These are phyloP conservation scores for Maniola hyperantus DNA, from an alignment of 2,888 invertebrate species.

Conservation along the genomic window DNA sequence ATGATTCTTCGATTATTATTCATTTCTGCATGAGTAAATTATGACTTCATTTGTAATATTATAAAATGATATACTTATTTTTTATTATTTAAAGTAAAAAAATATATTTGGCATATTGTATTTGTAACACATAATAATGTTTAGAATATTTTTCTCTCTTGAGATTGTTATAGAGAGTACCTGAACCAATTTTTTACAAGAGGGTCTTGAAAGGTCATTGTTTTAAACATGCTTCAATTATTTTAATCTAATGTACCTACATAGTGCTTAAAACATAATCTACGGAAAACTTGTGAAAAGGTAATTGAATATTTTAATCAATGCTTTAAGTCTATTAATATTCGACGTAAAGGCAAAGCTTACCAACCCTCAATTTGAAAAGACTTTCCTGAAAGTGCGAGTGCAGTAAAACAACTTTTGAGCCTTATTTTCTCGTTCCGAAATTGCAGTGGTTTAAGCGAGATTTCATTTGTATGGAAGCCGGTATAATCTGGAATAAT, in stretches of 20 bases:
- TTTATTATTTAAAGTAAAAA: too few relatives aligned
- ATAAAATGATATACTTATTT: too few relatives aligned
- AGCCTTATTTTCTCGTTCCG: constrained; percentile 79
- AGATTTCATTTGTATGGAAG: constrained; percentile 82
- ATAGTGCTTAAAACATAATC: too few relatives aligned
- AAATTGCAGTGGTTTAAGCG: constrained; percentile 81
- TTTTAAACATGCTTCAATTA: not conserved
- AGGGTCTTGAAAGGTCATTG: not conserved
- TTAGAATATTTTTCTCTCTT: too few relatives aligned
- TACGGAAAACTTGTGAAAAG: not conserved
- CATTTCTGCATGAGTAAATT: too few relatives aligned
- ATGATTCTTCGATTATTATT: too few relatives aligned
- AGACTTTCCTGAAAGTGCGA: constrained; percentile 68
- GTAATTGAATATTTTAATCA: constrained; percentile 10
- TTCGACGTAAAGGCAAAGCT: constrained; percentile 37
- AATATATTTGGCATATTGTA: too few relatives aligned
- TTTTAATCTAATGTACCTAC: not conserved
- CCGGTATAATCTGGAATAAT: constrained; percentile 81
- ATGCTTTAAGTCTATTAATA: constrained; percentile 30
- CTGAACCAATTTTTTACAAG: too few relatives aligned
- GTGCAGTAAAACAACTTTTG: constrained; percentile 75
- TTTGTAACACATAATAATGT: too few relatives aligned
- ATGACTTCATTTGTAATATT: too few relatives aligned
- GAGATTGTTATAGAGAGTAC: too few relatives aligned
- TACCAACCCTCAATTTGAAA: constrained; percentile 55